Percentiles rank a stretch among this genome's conserved stretches.
These are phyloP conservation scores for Smutsia temminckii DNA, from an alignment of 2,797 vertebrate species.

Conservation along the genomic window DNA sequence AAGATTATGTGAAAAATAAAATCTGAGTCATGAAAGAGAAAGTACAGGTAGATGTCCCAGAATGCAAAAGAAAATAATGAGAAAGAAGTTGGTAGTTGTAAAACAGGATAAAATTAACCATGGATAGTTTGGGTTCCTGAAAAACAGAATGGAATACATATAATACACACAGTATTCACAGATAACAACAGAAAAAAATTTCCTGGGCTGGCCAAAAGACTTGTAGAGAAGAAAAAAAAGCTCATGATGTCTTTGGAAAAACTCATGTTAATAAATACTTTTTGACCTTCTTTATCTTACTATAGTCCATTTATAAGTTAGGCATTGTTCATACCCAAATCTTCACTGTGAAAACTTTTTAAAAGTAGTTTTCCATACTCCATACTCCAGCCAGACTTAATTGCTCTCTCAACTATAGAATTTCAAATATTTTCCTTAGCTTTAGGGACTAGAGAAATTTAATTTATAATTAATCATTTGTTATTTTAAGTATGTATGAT, in stretches of 20 bases:
- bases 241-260: background rate
- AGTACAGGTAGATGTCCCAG: background rate
- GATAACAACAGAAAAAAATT: conserved; percentile 27
- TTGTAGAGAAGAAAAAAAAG: background rate
- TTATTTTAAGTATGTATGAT: background rate
- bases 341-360: background rate
- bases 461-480: background rate
- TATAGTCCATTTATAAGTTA: background rate
- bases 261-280: background rate
- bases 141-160: background rate
- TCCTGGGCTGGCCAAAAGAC: background rate
- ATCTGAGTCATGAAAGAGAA: background rate
- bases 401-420: background rate
- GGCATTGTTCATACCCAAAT: background rate
- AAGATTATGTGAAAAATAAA: conserved; percentile 4
- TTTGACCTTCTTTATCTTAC: background rate
- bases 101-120: conserved; percentile 12
- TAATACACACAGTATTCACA: conserved; percentile 17
- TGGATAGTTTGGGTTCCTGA: background rate
- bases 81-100: background rate
- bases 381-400: background rate
- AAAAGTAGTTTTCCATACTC: background rate
- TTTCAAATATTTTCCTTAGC: background rate
- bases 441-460: background rate
- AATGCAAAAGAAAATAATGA: background rate